These are phyloP conservation scores for Columba livia DNA, from an alignment of 2,113 vertebrate genomes.

Conservation along the genomic window DNA sequence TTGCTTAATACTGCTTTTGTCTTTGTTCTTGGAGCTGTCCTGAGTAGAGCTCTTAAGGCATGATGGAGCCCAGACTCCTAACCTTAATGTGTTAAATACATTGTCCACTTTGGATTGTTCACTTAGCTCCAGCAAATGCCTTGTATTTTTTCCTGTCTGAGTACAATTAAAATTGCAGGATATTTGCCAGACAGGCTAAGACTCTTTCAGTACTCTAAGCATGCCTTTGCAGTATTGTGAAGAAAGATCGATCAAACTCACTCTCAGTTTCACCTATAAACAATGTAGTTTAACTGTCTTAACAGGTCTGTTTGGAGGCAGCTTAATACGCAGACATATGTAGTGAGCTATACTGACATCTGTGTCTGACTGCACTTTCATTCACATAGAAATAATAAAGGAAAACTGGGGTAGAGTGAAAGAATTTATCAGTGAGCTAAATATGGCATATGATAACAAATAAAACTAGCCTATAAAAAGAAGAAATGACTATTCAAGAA, in stretches of 20 bases:
- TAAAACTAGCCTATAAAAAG: not conserved
- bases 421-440: not conserved
- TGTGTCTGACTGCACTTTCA: not conserved
- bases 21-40: slow-evolving; percentile 14
- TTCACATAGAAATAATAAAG: not conserved
- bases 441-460: not conserved
- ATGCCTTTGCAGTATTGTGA: not conserved
- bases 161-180: slow-evolving; percentile 42
- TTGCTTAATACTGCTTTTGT: not conserved
- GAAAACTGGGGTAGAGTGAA: not conserved
- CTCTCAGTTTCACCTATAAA: not conserved
- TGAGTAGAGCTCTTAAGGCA: not conserved
- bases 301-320: not conserved
- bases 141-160: slow-evolving; percentile 36
- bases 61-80: slow-evolving; percentile 33
- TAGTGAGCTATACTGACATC: not conserved
- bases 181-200: slow-evolving; percentile 39
- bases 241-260: not conserved
- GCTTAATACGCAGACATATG: not conserved
- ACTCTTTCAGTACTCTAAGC: not conserved
- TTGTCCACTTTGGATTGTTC: slow-evolving; percentile 42
- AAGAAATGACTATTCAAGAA: not conserved
- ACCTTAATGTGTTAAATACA: slow-evolving; percentile 34
- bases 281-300: not conserved
- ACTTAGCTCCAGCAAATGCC: slow-evolving; percentile 6